phyloP scores from a whole-genome alignment of 2,113 vertebrate genomes.

The Nematolebias whitei region DNA sequence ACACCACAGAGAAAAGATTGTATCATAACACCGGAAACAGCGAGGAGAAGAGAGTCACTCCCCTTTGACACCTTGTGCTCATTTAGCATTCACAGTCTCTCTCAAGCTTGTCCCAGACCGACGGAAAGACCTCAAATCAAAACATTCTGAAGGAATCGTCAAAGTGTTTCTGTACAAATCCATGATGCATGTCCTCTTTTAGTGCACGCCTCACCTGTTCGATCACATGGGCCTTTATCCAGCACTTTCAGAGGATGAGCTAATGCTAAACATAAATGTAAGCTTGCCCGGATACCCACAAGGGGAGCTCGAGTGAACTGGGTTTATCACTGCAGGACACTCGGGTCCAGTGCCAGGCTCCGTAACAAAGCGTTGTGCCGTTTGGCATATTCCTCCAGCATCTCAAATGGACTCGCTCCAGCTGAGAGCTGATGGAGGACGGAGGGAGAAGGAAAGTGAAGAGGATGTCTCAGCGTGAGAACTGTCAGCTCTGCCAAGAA shows the following conservation, averaged over 20 bases:
- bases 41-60: constrained; percentile 33
- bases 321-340: constrained; percentile 58
- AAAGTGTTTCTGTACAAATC: constrained; percentile 16
- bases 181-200: constrained; percentile 10
- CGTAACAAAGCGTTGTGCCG: constrained; percentile 47
- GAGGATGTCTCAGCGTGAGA: constrained; percentile 56
- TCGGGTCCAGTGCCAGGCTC: constrained; percentile 37
- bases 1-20: constrained; percentile 40
- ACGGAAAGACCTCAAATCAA: constrained; percentile 8
- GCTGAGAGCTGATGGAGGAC: constrained; percentile 57
- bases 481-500: constrained; percentile 47
- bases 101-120: constrained; percentile 41
- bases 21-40: constrained; percentile 47
- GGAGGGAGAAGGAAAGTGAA: constrained; percentile 45
- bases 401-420: constrained; percentile 50
- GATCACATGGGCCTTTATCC: constrained; percentile 12
- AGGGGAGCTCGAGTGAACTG: constrained; percentile 46
- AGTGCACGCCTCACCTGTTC: constrained; percentile 2
- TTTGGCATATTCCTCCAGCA: constrained; percentile 54
- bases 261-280: constrained; percentile 45
- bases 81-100: constrained; percentile 39
- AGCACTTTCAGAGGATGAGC: constrained; percentile 13
- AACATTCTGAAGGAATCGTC: constrained; percentile 17
- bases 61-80: constrained; percentile 44
- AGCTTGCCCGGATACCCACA: constrained; percentile 38